Evolutionary conservation across 2,888 invertebrate genomes (phyloP), one percentile per base, ranked within the genome.

Genomic region (Coremacera marginata): DNA sequence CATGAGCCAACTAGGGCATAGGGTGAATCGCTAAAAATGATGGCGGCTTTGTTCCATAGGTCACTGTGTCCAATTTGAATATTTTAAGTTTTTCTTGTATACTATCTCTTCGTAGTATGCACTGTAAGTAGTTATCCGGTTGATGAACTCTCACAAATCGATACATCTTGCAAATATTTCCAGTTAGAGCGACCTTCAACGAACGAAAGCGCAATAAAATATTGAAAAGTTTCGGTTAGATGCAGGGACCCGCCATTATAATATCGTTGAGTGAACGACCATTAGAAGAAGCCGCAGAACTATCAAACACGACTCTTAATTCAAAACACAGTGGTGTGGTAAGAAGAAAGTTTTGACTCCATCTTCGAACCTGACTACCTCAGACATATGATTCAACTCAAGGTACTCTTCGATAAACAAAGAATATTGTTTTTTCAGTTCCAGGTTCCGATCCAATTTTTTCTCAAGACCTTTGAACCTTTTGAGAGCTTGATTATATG

Each of bases 21-120:
- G 76, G 19, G 8, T 79, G 78, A 65, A 80, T 79, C 4, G 73
- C 78, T 5, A 78, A 57, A 70, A 77, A 77, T 52, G 75, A 63
- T 25, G 80, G 78, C 2, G 78, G 70, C 25, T 75, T 76, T 2
- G 77, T 79, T 11, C 68, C 76, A 62, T 77, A 78, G 0, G 77
- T 78, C 0, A 79, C 73, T 4, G 75, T 79, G 14, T 78, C 34
- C 16, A 77, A 49, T 9, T 57, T 78, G 34, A 70, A 78, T 25
- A 77, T 52, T 31, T 70, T 27, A 16, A 80, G 72, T 37, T 77
- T 34, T 5, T 78, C 77, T 5, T 76, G 8, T 3, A 70, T 49
- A 37, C 16, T 63, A 44, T 77, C 44, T 74, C 77, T 62, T 76
- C 80, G 78, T 16, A 78, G 44, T 37, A 78, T 79, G 52, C 63